Evolutionary conservation across 2,113 vertebrate genomes (phyloP).

Genomic region (Gymnobelideus leadbeateri): DNA sequence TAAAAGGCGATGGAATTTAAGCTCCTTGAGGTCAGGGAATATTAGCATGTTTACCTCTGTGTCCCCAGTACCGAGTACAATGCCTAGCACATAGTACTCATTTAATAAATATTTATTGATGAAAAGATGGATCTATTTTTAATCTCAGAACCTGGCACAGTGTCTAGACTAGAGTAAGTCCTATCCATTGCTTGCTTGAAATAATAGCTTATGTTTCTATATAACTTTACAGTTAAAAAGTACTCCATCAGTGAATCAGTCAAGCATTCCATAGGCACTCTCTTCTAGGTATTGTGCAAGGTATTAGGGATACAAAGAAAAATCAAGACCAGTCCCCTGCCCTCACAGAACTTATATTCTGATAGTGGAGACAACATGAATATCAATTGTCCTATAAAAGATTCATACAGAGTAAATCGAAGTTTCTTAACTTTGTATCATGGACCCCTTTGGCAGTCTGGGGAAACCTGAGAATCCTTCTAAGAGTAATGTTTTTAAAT

Average conservation of each 20-base stretch:
- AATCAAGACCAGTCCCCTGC: too few species aligned
- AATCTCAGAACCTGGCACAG: not conserved
- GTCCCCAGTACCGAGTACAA: not conserved
- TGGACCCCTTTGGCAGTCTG: not conserved
- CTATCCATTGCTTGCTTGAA: not conserved
- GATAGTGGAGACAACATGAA: not conserved
- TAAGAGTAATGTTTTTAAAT: not conserved
- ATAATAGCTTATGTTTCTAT: not conserved
- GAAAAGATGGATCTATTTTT: not conserved
- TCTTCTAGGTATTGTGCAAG: not conserved
- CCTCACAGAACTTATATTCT: not conserved
- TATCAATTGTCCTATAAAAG: not conserved
- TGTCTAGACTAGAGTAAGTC: not conserved
- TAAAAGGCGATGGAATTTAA: not conserved
- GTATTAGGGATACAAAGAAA: not conserved
- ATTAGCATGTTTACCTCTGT: not conserved
- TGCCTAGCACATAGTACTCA: not conserved
- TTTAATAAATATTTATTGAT: not conserved
- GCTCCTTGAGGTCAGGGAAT: not conserved
- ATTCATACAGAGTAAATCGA: not conserved
- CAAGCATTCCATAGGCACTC: not conserved
- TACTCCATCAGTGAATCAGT: not conserved
- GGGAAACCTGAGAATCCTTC: not conserved
- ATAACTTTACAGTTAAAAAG: not conserved
- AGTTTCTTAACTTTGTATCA: not conserved